Evolutionary conservation across 2,888 invertebrate genomes (phyloP).

Genomic region (Eupsilia transversa): DNA sequence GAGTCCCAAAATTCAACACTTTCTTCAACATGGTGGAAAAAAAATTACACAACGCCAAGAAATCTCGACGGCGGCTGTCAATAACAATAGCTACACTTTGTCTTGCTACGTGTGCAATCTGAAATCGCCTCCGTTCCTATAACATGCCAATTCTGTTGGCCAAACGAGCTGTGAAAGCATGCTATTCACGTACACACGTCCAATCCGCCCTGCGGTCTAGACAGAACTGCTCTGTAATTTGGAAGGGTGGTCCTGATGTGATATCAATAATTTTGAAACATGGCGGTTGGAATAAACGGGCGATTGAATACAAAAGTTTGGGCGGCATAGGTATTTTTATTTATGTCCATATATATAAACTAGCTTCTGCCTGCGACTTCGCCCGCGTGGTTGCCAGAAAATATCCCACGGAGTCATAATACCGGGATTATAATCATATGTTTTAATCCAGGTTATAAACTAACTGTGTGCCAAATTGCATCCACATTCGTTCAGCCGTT

Average conservation of each 20-base stretch:
- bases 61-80: slow-evolving; percentile 70
- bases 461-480: too few species aligned
- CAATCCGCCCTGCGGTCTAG: slow-evolving; percentile 69
- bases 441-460: too few species aligned
- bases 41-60: slow-evolving; percentile 63
- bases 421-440: too few species aligned
- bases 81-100: slow-evolving; percentile 78
- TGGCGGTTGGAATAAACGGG: slow-evolving; percentile 34
- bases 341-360: background rate
- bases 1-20: background rate
- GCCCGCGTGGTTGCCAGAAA: too few species aligned
- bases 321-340: slow-evolving; percentile 25
- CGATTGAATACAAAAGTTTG: slow-evolving; percentile 45
- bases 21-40: slow-evolving; percentile 16
- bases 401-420: too few species aligned
- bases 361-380: too few species aligned
- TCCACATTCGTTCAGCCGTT: too few species aligned
- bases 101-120: slow-evolving; percentile 81
- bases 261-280: slow-evolving; percentile 67
- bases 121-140: slow-evolving; percentile 76
- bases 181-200: slow-evolving; percentile 80
- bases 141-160: slow-evolving; percentile 77
- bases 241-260: slow-evolving; percentile 66
- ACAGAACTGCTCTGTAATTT: slow-evolving; percentile 67
- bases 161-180: slow-evolving; percentile 79